Conservation (phyloP, 1,140 invertebrate species). For the Brachionus angularis region DNA sequence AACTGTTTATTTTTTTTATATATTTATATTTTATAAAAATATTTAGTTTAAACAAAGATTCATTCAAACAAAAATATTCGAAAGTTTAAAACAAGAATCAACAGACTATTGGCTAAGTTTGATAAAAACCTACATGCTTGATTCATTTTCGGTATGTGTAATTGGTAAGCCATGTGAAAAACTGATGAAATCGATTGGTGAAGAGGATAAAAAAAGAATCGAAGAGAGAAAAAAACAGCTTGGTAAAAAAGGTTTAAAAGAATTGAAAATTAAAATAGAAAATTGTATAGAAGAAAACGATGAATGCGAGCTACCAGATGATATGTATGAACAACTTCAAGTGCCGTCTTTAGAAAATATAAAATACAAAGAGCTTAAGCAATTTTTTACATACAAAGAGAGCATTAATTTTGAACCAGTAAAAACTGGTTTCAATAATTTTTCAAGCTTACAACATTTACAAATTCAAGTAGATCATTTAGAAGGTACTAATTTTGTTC, state of each 20-base stretch:
- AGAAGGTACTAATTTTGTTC: conserved; percentile 42
- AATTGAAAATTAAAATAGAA: conserved; percentile 64
- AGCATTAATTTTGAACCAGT: conserved; percentile 57
- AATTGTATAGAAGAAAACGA: conserved; percentile 73
- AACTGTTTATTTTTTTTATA: not conserved
- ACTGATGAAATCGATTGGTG: conserved; percentile 62
- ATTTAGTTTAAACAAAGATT: conserved; percentile 68
- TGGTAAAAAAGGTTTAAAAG: conserved; percentile 66
- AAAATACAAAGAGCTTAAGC: conserved; percentile 58
- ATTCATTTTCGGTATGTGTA: conserved; percentile 49
- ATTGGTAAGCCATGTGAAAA: conserved; percentile 57
- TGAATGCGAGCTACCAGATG: conserved; percentile 55
- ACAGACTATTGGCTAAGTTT: conserved; percentile 69
- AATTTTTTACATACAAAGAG: conserved; percentile 64
- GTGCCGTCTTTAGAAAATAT: conserved; percentile 22
- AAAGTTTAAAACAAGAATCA: conserved; percentile 65
- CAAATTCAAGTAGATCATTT: conserved; percentile 64
- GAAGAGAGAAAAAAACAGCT: conserved; percentile 64
- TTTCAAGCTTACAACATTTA: conserved; percentile 63
- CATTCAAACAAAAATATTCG: conserved; percentile 67
- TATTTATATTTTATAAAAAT: conserved; percentile 43
- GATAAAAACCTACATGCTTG: conserved; percentile 68
- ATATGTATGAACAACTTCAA: not conserved
- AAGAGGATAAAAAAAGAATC: conserved; percentile 67
- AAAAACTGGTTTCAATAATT: conserved; percentile 63